Evolutionary conservation across 2,113 vertebrate species (phyloP).

Genomic region (Xerus inauris): DNA sequence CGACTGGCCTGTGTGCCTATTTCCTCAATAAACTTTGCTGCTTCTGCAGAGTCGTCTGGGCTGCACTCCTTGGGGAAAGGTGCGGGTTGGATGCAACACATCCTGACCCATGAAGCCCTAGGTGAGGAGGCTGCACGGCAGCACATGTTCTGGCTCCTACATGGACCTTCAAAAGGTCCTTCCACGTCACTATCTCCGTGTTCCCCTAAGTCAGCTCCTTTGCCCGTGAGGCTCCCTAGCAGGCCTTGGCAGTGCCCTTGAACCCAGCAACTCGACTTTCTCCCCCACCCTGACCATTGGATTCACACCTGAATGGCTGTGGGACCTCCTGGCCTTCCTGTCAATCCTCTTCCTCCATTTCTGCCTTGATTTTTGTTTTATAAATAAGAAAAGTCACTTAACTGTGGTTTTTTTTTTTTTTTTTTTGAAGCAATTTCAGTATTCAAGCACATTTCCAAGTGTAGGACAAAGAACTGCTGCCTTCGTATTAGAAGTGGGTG

Average conservation of each 20-base stretch:
- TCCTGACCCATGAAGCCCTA: too few relatives aligned
- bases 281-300: not conserved
- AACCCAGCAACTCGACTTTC: not conserved
- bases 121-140: too few relatives aligned
- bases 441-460: not conserved
- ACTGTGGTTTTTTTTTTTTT: not conserved
- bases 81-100: too few relatives aligned
- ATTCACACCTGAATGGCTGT: not conserved
- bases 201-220: not conserved
- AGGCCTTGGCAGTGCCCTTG: not conserved
- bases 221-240: not conserved
- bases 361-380: not conserved
- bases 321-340: not conserved
- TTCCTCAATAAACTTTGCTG: too few relatives aligned
- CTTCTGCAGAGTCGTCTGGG: too few relatives aligned
- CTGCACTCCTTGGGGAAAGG: too few relatives aligned
- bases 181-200: not conserved
- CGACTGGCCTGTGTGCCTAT: too few relatives aligned
- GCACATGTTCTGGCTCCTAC: not conserved
- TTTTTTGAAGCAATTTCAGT: not conserved
- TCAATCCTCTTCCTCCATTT: not conserved
- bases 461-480: not conserved
- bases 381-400: too few relatives aligned
- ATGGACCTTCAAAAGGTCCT: not conserved
- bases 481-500: not conserved